Evolutionary conservation across 2,888 invertebrate genomes (phyloP), one percentile per base, ranked within the genome.

Genomic region (Andrena haemorrhoa): DNA sequence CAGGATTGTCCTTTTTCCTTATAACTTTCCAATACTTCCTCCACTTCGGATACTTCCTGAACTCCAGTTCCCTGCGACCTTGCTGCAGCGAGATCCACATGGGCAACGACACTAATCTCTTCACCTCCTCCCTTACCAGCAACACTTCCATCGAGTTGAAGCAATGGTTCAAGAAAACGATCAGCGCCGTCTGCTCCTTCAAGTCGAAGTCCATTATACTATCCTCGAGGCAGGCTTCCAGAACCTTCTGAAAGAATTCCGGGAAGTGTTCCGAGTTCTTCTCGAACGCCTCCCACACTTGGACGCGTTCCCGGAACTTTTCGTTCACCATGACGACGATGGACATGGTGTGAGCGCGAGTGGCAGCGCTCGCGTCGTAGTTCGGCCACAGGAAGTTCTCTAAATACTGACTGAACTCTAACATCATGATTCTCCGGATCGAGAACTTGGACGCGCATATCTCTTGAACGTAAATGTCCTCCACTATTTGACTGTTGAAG

Each of bases 301-400:
- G 98, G 8, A 99, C 98, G 71, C 99, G 95, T 94, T 99, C 99
- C 1, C 99, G 95, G 92, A 99, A 98, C 94, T 99, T 99, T 93
- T 99, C 99, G 95, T 99, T 99, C 63, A 99, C 96, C 98, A 99
- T 98, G 0, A 98, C 97, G n/a, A 98, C 97, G 85, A 99, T 98
- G 0, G 99, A 99, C 96, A 99, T 96, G 91, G 99, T 96, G 93
- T 99, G 99, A n/a, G 97, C 96, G 89, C 97, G 96, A 1, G 97
- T 95, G 1, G 98, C 96, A 86, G 95, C 94, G n/a, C 96, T 96
- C 0, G 96, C 95, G 73, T 95, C 95, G 94, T 98, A 99, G 94
- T 99, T 98, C 0, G 99, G 98, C 99, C 99, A 99, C 70, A 99
- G 94, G 94, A 98, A 99, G 92, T 98, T 98, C 94, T 99, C 99